phyloP scores from a whole-genome alignment of 2,888 invertebrate species.

The Xylophagus ater region DNA sequence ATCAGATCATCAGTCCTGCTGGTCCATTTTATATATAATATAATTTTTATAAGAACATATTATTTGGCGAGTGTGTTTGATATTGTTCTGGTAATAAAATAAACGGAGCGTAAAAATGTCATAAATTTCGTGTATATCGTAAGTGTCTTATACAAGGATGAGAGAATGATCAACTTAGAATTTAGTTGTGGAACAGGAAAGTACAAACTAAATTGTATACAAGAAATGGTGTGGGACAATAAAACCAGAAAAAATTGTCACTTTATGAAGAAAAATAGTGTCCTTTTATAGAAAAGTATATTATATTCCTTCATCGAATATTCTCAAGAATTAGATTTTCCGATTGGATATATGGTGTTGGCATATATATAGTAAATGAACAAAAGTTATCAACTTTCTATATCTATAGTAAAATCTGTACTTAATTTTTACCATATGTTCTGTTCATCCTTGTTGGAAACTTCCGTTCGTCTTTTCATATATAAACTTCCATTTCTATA shows the following conservation, averaged over 20 bases:
- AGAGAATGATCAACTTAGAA: too few relatives aligned
- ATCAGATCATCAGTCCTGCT: too few relatives aligned
- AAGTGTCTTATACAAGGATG: constrained; percentile 3
- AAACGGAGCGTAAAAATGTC: constrained; percentile 20
- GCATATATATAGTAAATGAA: too few relatives aligned
- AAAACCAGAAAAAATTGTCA: constrained; percentile 11
- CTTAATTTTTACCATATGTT: constrained; percentile 12
- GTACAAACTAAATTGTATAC: too few relatives aligned
- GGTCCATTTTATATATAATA: not conserved
- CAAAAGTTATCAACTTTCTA: too few relatives aligned
- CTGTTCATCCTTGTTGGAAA: too few relatives aligned
- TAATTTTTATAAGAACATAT: not conserved
- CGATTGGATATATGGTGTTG: too few relatives aligned
- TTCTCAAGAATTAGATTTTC: too few relatives aligned
- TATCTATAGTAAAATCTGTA: constrained; percentile 11
- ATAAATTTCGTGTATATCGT: constrained; percentile 13
- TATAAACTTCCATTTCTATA: too few relatives aligned
- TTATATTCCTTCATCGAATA: too few relatives aligned
- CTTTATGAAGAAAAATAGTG: constrained; percentile 16
- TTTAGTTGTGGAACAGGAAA: too few relatives aligned
- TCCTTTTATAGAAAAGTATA: constrained; percentile 12
- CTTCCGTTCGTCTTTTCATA: too few relatives aligned
- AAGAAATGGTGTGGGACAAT: constrained; percentile 3
- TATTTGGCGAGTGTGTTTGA: constrained; percentile 8
- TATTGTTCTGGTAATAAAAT: constrained; percentile 16